These are phyloP conservation scores for Semicossyphus pulcher DNA, from an alignment of 2,113 vertebrate species.

Conservation along the genomic window DNA sequence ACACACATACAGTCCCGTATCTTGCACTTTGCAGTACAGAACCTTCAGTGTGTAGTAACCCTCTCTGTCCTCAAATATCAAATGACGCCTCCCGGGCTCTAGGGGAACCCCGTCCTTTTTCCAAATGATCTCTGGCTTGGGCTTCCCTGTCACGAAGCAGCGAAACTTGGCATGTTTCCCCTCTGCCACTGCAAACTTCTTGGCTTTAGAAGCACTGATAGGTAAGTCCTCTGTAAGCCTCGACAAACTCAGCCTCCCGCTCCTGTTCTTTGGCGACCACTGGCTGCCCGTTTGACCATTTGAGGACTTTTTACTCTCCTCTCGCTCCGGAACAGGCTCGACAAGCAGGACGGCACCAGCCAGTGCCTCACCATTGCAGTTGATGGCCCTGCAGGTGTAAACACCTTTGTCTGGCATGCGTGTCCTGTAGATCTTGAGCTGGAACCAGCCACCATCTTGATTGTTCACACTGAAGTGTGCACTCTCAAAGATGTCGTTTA, in stretches of 20 bases:
- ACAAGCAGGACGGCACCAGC: constrained; percentile 92
- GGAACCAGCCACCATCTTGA: constrained; percentile 85
- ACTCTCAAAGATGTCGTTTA: constrained; percentile 91
- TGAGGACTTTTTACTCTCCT: constrained; percentile 53
- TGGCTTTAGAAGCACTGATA: constrained; percentile 80
- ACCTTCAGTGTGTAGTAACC: constrained; percentile 97
- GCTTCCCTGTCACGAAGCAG: constrained; percentile 95
- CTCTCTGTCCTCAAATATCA: constrained; percentile 94
- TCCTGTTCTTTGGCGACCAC: constrained; percentile 62
- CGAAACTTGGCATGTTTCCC: constrained; percentile 98
- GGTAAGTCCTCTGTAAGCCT: constrained; percentile 51
- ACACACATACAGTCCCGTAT: constrained; percentile 93
- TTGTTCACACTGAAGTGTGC: constrained; percentile 85
- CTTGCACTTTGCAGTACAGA: constrained; percentile 92
- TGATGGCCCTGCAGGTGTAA: constrained; percentile 91
- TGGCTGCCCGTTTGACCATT: constrained; percentile 52
- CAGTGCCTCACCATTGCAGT: constrained; percentile 82
- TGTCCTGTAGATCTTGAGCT: constrained; percentile 85
- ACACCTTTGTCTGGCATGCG: constrained; percentile 90
- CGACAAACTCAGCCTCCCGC: constrained; percentile 45
- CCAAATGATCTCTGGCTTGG: constrained; percentile 96
- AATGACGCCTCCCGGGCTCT: constrained; percentile 85
- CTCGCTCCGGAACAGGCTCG: constrained; percentile 71
- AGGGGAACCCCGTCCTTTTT: constrained; percentile 89
- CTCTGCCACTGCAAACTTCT: constrained; percentile 88